Conservation (phyloP, 2,888 invertebrate genomes). For the Calameuta filiformis region DNA sequence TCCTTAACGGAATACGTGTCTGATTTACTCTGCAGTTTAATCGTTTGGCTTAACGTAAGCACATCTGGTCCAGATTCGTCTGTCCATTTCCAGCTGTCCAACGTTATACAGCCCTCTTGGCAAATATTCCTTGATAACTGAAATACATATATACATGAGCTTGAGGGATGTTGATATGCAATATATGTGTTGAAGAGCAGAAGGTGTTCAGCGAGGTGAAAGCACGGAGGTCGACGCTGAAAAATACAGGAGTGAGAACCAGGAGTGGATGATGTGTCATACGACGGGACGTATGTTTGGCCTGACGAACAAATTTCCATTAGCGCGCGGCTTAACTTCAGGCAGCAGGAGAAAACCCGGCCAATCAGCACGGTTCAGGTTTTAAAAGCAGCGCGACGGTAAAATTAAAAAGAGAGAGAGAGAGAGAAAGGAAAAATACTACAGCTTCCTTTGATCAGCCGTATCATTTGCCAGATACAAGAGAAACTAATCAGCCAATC, state of each 20-base stretch:
- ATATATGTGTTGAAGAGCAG: conserved; percentile 21
- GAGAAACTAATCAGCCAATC: background rate
- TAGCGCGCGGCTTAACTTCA: conserved; percentile 35
- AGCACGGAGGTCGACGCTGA: background rate
- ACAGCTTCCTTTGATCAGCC: background rate
- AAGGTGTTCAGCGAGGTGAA: conserved; percentile 12
- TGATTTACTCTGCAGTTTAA: too few species aligned
- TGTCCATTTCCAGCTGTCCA: too few species aligned
- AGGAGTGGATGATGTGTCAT: conserved; percentile 29
- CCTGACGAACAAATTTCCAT: conserved; percentile 46
- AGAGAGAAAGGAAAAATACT: background rate
- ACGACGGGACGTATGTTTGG: conserved; percentile 38
- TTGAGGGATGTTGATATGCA: conserved; percentile 41
- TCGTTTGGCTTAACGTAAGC: too few species aligned
- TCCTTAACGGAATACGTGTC: background rate
- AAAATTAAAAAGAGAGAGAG: background rate
- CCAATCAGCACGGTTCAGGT: conserved; percentile 34
- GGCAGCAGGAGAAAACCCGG: conserved; percentile 24
- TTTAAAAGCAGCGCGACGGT: conserved; percentile 15
- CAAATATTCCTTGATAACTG: conserved; percentile 48
- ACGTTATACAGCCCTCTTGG: background rate
- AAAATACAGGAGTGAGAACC: conserved; percentile 8
- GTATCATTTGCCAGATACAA: background rate
- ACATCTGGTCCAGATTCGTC: too few species aligned
- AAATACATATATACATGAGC: conserved; percentile 56